These are phyloP conservation scores for Harpagifer antarcticus DNA, from an alignment of 2,797 vertebrate species.

Conservation along the genomic window DNA sequence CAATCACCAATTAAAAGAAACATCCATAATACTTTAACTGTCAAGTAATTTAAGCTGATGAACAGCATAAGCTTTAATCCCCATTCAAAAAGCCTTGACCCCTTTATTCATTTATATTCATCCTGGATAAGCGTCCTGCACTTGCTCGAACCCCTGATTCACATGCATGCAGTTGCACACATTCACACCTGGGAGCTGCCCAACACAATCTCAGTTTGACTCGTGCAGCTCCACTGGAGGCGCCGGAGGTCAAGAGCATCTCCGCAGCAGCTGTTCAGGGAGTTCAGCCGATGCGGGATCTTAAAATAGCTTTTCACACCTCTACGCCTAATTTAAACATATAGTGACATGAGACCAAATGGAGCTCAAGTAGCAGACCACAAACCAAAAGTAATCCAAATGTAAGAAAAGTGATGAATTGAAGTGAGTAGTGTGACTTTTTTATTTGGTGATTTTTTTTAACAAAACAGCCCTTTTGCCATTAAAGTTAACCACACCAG, in stretches of 20 bases:
- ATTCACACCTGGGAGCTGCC: conserved; percentile 59
- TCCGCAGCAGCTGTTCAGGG: conserved; percentile 46
- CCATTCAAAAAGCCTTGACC: not conserved
- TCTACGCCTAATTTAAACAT: conserved; percentile 23
- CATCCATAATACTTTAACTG: not conserved
- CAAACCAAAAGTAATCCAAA: conserved; percentile 28
- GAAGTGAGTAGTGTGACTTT: not conserved
- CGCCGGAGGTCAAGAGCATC: conserved; percentile 40
- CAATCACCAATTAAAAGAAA: not conserved
- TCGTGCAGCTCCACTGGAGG: conserved; percentile 39
- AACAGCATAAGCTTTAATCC: not conserved
- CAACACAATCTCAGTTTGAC: conserved; percentile 62
- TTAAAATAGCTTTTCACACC: conserved; percentile 8
- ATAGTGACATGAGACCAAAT: conserved; percentile 6
- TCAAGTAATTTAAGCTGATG: not conserved
- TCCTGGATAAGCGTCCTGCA: not conserved
- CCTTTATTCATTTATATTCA: conserved; percentile 6
- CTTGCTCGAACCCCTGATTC: conserved; percentile 16
- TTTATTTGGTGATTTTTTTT: conserved; percentile 27
- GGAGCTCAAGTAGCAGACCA: not conserved
- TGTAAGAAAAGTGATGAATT: conserved; percentile 27
- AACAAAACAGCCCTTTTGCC: not conserved
- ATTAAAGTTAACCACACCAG: conserved; percentile 30
- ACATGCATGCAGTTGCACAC: conserved; percentile 46
- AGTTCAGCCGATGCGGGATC: conserved; percentile 23